Evolutionary conservation across 2,888 invertebrate species (phyloP).

Genomic region (Aromia moschata): DNA sequence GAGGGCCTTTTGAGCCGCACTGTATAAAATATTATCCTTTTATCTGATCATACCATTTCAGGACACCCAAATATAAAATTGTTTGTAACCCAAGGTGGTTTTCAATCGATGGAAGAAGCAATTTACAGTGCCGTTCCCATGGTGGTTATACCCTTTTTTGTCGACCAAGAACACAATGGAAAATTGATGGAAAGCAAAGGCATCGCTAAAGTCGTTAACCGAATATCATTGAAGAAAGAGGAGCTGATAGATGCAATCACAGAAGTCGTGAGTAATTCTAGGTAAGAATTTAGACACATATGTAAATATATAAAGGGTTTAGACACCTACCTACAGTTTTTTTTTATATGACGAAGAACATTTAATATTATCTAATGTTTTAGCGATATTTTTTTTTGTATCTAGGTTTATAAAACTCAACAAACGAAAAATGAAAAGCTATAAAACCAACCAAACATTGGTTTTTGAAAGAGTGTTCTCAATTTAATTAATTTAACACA

Average conservation of each 20-base stretch:
- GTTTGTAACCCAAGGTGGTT: constrained; percentile 28
- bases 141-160: constrained; percentile 27
- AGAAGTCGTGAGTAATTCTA: constrained; percentile 48
- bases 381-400: too few species aligned
- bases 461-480: too few species aligned
- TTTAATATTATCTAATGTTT: too few species aligned
- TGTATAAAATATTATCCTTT: too few species aligned
- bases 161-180: constrained; percentile 15
- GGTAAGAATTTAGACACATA: constrained; percentile 36
- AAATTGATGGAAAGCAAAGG: constrained; percentile 9
- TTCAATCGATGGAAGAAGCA: constrained; percentile 28
- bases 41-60: too few species aligned
- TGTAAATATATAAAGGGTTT: background rate
- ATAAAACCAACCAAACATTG: too few species aligned
- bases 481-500: too few species aligned
- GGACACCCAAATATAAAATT: constrained; percentile 27
- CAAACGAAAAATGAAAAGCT: too few species aligned
- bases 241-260: constrained; percentile 43
- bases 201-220: background rate
- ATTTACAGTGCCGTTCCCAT: constrained; percentile 22
- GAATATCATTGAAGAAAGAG: constrained; percentile 23
- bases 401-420: too few species aligned
- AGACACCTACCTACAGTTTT: too few species aligned
- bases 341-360: too few species aligned
- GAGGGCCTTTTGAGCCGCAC: too few species aligned